phyloP scores from a whole-genome alignment of 2,113 vertebrate species.

The Aphyosemion australe region DNA sequence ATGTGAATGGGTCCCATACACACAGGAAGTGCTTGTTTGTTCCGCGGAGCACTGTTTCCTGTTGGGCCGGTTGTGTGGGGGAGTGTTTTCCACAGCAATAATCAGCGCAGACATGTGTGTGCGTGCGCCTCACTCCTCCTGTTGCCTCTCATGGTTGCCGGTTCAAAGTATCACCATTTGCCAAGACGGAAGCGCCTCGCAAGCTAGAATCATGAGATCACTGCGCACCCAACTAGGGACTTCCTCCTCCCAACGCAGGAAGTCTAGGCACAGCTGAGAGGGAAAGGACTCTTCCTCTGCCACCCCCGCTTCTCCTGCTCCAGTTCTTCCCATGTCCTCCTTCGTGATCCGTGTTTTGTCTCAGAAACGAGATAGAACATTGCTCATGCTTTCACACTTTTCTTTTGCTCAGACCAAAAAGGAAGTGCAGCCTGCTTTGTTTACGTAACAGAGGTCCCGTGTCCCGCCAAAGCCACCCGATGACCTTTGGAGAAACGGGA shows the following conservation, averaged over 20 bases:
- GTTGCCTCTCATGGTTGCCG: constrained; percentile 35
- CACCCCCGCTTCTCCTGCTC: constrained; percentile 31
- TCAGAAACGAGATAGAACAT: constrained; percentile 57
- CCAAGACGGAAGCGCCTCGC: constrained; percentile 58
- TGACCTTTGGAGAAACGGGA: constrained; percentile 73
- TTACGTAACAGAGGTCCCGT: constrained; percentile 67
- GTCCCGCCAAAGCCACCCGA: constrained; percentile 57
- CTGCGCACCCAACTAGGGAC: constrained; percentile 62
- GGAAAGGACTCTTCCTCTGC: constrained; percentile 73
- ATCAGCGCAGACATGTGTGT: constrained; percentile 58
- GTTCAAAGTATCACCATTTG: constrained; percentile 63
- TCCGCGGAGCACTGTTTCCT: constrained; percentile 76
- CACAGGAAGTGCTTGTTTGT: constrained; percentile 87
- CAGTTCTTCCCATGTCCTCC: constrained; percentile 60
- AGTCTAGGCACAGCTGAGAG: constrained; percentile 73
- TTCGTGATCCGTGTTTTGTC: constrained; percentile 73
- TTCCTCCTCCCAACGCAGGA: constrained; percentile 71
- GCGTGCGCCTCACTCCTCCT: constrained; percentile 10
- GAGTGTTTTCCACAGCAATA: constrained; percentile 76
- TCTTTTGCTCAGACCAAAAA: constrained; percentile 42
- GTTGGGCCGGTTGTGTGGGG: constrained; percentile 73
- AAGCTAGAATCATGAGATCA: constrained; percentile 69
- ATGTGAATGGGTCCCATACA: constrained; percentile 63
- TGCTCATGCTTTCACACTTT: constrained; percentile 16
- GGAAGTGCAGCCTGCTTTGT: constrained; percentile 67